Conservation (phyloP, 2,113 vertebrate species). For the Tautogolabrus adspersus region DNA sequence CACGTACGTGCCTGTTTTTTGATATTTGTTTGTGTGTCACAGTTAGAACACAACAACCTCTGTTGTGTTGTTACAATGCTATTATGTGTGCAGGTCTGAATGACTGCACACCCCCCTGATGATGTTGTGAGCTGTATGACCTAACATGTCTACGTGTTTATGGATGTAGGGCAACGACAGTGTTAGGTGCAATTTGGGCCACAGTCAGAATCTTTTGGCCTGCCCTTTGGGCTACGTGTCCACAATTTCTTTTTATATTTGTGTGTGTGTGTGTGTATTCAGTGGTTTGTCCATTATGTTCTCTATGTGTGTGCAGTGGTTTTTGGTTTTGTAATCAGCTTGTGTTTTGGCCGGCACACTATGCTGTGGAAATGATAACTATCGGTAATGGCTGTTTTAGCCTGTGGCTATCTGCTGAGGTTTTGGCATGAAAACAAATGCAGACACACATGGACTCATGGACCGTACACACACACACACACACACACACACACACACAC, state of each 20-base stretch:
- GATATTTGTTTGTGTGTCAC: conserved; percentile 19
- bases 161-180: conserved; percentile 51
- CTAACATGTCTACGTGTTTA: conserved; percentile 23
- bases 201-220: conserved; percentile 51
- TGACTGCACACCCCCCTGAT: conserved; percentile 13
- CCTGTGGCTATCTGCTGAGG: conserved; percentile 56
- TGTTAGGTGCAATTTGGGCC: conserved; percentile 55
- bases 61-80: conserved; percentile 2
- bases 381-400: conserved; percentile 65
- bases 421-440: conserved; percentile 45
- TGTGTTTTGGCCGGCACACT: conserved; percentile 65
- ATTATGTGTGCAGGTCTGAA: conserved; percentile 24
- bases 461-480: conserved; percentile 8
- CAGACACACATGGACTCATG: conserved; percentile 11
- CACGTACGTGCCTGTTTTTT: conserved; percentile 10
- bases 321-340: conserved; percentile 75
- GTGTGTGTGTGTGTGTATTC: background rate
- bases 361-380: conserved; percentile 65
- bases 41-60: background rate
- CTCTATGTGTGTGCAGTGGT: conserved; percentile 29
- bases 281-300: conserved; percentile 33
- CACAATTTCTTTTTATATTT: conserved; percentile 7
- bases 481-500: conserved; percentile 17
- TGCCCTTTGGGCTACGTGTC: background rate
- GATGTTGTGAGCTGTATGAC: conserved; percentile 43